Conservation (phyloP, 1,140 invertebrate genomes). For the Ceratoteleas bidentatus region DNA sequence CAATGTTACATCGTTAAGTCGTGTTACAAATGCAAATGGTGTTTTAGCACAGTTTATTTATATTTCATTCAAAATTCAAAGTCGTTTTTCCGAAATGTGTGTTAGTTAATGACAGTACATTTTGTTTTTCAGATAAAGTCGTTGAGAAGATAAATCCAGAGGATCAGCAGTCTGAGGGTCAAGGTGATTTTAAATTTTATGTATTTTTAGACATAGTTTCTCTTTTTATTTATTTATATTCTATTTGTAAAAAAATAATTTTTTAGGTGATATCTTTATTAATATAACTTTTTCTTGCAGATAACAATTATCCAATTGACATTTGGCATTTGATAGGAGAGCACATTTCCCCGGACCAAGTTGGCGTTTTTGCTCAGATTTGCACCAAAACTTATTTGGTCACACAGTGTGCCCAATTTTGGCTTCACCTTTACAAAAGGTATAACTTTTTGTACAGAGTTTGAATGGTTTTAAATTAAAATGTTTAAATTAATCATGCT, state of each 20-base stretch:
- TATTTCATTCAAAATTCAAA: background rate
- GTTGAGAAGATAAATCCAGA: conserved; percentile 4
- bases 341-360: conserved; percentile 46
- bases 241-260: background rate
- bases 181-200: background rate
- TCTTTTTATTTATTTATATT: background rate
- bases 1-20: background rate
- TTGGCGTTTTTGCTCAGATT: conserved; percentile 48
- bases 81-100: background rate
- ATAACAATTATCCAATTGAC: conserved; percentile 50
- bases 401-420: conserved; percentile 44
- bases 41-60: background rate
- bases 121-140: conserved; percentile 7
- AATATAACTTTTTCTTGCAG: no score
- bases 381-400: conserved; percentile 53
- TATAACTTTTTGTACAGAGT: background rate
- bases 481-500: background rate
- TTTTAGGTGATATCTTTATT: no score
- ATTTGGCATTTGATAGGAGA: conserved; percentile 39
- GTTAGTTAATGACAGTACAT: background rate
- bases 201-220: background rate
- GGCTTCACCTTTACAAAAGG: conserved; percentile 39
- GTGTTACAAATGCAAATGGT: background rate
- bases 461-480: background rate
- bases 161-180: background rate